Percentiles rank a stretch among this genome's conserved stretches.
Conservation (phyloP, 1,140 invertebrate genomes). For the Pogonognathellus flavescens region DNA sequence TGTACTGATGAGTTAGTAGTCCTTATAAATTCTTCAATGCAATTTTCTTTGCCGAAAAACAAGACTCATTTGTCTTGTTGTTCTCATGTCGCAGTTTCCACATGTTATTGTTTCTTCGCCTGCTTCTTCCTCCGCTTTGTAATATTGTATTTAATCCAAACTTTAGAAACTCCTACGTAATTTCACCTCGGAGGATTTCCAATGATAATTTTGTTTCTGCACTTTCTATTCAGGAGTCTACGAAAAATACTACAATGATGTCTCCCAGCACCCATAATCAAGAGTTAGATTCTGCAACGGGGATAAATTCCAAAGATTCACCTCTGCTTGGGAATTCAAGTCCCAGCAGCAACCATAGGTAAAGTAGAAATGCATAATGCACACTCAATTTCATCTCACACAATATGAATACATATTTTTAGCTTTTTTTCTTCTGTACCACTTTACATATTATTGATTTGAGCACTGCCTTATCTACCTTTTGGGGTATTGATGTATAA, state of each 20-base stretch:
- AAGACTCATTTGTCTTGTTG: too few relatives aligned
- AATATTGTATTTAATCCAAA: too few relatives aligned
- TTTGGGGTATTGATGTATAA: not conserved
- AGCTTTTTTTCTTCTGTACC: not conserved
- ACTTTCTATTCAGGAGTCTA: not conserved
- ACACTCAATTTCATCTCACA: not conserved
- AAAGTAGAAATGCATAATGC: not conserved
- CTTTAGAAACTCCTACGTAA: too few relatives aligned
- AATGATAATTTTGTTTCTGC: not conserved
- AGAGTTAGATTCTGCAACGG: not conserved
- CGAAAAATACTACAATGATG: not conserved
- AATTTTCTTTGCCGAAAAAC: too few relatives aligned
- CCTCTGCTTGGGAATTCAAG: not conserved
- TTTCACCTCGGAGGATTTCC: too few relatives aligned
- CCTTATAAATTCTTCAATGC: too few relatives aligned
- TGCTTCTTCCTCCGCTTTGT: too few relatives aligned
- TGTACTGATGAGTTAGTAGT: too few relatives aligned
- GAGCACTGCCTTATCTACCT: too few relatives aligned
- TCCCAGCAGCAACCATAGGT: conserved; percentile 10
- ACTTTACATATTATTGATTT: not conserved
- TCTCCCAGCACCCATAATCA: conserved; percentile 1
- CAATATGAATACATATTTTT: not conserved
- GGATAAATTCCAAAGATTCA: not conserved
- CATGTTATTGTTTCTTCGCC: too few relatives aligned
- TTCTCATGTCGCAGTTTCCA: too few relatives aligned